phyloP scores from a whole-genome alignment of 2,888 invertebrate genomes.

The Eremobia ochroleuca region DNA sequence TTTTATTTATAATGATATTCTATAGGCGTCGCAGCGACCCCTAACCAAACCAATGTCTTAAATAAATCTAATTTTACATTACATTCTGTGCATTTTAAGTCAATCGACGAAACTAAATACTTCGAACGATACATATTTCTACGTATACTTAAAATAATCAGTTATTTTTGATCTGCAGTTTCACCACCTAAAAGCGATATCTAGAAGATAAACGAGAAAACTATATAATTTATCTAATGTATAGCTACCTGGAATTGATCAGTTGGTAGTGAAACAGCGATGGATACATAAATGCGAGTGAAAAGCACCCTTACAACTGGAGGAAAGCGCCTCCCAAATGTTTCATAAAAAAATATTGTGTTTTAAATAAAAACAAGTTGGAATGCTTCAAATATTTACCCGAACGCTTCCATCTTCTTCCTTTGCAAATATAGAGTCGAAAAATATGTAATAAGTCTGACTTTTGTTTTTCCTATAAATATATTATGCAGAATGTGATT shows the following conservation, averaged over 20 bases:
- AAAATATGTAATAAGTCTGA: slow-evolving; percentile 69
- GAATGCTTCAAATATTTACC: slow-evolving; percentile 70
- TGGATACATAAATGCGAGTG: slow-evolving; percentile 61
- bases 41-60: slow-evolving; percentile 77
- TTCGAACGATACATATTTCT: slow-evolving; percentile 44
- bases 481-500: slow-evolving; percentile 42
- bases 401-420: slow-evolving; percentile 48
- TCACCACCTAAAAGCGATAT: slow-evolving; percentile 68
- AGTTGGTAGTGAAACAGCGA: slow-evolving; percentile 41
- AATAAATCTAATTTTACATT: slow-evolving; percentile 68
- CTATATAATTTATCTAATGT: slow-evolving; percentile 49
- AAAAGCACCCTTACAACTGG: slow-evolving; percentile 60
- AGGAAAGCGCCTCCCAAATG: slow-evolving; percentile 33
- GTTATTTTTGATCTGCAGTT: slow-evolving; percentile 40
- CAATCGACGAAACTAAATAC: slow-evolving; percentile 40
- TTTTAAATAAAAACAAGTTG: slow-evolving; percentile 66
- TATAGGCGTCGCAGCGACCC: slow-evolving; percentile 67
- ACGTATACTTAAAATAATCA: slow-evolving; percentile 36
- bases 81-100: slow-evolving; percentile 65
- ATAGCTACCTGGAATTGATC: slow-evolving; percentile 43
- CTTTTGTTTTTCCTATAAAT: slow-evolving; percentile 51
- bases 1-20: slow-evolving; percentile 66
- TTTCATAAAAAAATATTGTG: slow-evolving; percentile 52
- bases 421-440: slow-evolving; percentile 69
- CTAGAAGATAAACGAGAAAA: slow-evolving; percentile 60